phyloP scores from a whole-genome alignment of 2,113 vertebrate genomes.

The Hepsetus odoe region DNA sequence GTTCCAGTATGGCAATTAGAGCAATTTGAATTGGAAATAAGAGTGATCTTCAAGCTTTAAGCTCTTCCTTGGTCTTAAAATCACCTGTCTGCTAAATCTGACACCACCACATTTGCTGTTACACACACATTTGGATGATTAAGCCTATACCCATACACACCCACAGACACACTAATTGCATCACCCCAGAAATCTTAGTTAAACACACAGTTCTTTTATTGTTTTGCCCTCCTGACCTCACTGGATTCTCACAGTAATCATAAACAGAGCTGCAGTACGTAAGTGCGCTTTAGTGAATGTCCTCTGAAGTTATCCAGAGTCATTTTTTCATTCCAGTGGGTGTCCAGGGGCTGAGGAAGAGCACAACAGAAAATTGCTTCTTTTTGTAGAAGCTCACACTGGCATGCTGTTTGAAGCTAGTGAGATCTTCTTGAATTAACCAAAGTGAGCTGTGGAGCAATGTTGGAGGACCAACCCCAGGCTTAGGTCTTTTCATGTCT shows the following conservation, averaged over 20 bases:
- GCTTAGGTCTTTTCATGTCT: no score
- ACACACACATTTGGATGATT: not conserved
- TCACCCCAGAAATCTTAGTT: not conserved
- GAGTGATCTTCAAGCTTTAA: no score
- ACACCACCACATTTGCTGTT: not conserved
- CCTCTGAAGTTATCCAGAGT: no score
- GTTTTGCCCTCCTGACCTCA: not conserved
- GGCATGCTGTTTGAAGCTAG: not conserved
- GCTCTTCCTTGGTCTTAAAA: no score
- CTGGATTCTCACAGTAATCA: not conserved
- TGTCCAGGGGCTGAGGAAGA: not conserved
- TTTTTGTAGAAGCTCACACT: not conserved
- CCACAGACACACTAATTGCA: not conserved
- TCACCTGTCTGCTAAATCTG: no score
- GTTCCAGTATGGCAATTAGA: no score
- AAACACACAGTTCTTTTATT: not conserved
- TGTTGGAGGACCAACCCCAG: not conserved
- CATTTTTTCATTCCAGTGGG: no score
- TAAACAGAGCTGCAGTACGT: not conserved
- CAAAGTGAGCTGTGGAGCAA: not conserved
- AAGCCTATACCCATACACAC: not conserved
- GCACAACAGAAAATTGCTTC: not conserved
- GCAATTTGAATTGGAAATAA: no score
- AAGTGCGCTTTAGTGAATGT: no score
- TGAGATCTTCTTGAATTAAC: constrained; percentile 14